Evolutionary conservation across 1,140 invertebrate genomes (phyloP), one percentile per base, ranked within the genome.

Genomic region (Papilio aristodemus): DNA sequence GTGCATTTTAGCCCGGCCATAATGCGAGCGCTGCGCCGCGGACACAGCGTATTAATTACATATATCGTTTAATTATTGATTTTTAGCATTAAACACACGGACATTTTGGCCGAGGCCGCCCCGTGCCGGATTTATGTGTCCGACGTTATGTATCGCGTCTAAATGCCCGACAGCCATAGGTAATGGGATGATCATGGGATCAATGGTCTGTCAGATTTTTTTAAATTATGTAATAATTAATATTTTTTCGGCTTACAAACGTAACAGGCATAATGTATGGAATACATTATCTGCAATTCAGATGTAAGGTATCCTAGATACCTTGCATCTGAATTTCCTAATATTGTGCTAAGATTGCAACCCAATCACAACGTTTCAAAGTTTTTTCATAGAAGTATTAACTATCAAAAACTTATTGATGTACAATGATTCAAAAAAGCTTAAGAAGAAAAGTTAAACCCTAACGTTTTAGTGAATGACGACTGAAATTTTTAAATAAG

Each of bases 61-160:
- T 86, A 84, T 83, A 85, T 80, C 81, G 83, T 72, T 88, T 88
- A 87, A 88, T 88, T 88, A 87, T 88, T 87, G 85, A 87, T 88
- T 87, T 88, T 87, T 85, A 85, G 81, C 78, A 85, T 87, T 86
- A 86, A 85, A 88, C 77, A 79, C 74, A 77, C 72, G 72, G 74
- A 70, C 76, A 80, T 83, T 85, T 83, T 83, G 81, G 79, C 73
- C 64, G 73, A 67, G 68, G 60, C 64, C 57, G 71, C 71, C 62
- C 73, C 74, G 63, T 73, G 76, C 71, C 77, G 74, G 80, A 80
- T 84, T 85, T 84, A 85, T 81, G 77, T 69, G 69, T 69, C 68
- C 60, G 54, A 54, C 50, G 69, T 74, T 73, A 80, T 78, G 72
- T 78, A 78, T 71, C 68, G 54, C 71, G 64, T 71, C 72, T 78